Evolutionary conservation across 2,113 vertebrate genomes (phyloP), one percentile per base, ranked within the genome.

Genomic region (Acrocephalus arundinaceus): DNA sequence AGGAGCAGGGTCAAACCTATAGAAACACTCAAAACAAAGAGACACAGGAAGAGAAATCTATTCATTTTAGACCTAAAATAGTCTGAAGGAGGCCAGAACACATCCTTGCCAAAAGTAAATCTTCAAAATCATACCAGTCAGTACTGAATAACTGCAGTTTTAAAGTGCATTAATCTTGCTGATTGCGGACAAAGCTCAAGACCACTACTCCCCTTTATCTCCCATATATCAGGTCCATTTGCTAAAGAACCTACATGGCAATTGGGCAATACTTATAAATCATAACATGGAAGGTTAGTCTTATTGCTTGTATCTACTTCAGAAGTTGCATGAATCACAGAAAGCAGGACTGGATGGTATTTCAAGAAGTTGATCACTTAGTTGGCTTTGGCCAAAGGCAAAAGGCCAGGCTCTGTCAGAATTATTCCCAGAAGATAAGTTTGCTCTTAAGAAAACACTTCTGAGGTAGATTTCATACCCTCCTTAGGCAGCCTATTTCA

Each of bases 401-500:
- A 63, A 91, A 82, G 37, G 6, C 24, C 82, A 79, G 19, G 33
- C 15, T 85, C 27, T 31, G 21, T 30, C 46, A 83, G 62, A 73
- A 82, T 52, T 63, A 77, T 15, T 81, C 39, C 55, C 24, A 59
- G 48, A 8, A 93, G 41, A 20, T 33, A 37, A 19, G 13, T 54
- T 92, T 77, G n/a, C 33, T 90, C 67, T 86, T 51, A 46, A 63
- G 55, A 55, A 55, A 10, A 0, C 43, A 87, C 33, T 57, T 62
- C 31, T 9, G 28, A 83, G 54, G 75, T 65, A 68, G 67, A 59
- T 58, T 81, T 94, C 84, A 84, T 15, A 80, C 48, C 28, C 52
- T 89, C 85, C 68, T 90, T 28, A 74, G 79, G 67, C 59, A 84
- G 76, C 51, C 63, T 90, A 25, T 86, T 95, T 93, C 65, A 81